Evolutionary conservation across 2,888 invertebrate genomes (phyloP).

Genomic region (Drosophila differens): DNA sequence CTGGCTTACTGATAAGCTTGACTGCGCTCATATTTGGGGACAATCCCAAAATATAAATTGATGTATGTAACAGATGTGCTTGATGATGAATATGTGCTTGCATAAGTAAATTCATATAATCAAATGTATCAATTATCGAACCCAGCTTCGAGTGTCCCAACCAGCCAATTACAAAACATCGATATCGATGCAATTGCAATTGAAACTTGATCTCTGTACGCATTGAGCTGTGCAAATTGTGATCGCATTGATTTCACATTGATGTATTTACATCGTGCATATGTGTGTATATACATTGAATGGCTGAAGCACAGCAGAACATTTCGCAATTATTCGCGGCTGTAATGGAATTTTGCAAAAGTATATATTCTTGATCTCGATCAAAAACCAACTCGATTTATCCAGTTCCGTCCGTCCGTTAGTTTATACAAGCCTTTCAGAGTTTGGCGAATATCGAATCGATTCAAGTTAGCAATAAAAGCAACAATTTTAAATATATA

Average conservation of each 20-base stretch:
- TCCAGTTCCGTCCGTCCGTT: not conserved
- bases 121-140: not conserved
- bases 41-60: slow-evolving; percentile 30
- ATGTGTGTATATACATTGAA: not conserved
- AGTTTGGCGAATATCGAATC: not conserved
- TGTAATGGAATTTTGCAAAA: not conserved
- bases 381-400: not conserved
- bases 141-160: not conserved
- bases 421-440: not conserved
- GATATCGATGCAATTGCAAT: not conserved
- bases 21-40: slow-evolving; percentile 3
- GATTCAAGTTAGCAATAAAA: not conserved
- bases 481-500: not conserved
- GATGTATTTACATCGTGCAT: not conserved
- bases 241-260: not conserved
- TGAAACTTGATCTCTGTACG: not conserved
- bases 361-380: not conserved
- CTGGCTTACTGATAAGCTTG: slow-evolving; percentile 6
- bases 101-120: not conserved
- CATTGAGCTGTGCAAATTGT: not conserved
- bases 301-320: not conserved
- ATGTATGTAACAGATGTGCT: not conserved
- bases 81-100: not conserved
- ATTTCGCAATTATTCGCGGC: not conserved
- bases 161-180: not conserved